Percentiles rank a stretch among this genome's conserved stretches.
These are phyloP conservation scores for Nicator chloris DNA, from an alignment of 2,113 vertebrate species.

Conservation along the genomic window DNA sequence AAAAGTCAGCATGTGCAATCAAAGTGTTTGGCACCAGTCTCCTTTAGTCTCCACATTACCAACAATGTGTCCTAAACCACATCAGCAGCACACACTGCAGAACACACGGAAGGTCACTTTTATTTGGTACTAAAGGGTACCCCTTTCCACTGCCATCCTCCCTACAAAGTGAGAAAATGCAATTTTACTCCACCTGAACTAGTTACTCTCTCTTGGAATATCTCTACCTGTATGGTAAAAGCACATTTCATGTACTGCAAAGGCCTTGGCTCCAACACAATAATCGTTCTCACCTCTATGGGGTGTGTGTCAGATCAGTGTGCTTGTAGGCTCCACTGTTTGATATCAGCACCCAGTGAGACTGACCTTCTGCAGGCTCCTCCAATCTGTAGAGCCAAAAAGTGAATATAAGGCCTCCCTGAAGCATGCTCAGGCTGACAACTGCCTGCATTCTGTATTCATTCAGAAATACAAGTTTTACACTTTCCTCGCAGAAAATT, in stretches of 20 bases:
- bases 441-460: neutral
- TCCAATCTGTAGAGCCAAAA: neutral
- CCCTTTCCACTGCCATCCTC: neutral
- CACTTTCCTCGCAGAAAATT: neutral
- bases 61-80: neutral
- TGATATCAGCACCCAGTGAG: neutral
- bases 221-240: neutral
- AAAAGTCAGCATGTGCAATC: neutral
- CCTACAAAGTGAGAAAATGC: neutral
- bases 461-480: neutral
- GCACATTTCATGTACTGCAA: neutral
- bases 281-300: neutral
- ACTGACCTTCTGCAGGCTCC: neutral
- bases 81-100: neutral
- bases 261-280: neutral
- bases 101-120: neutral
- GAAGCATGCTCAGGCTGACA: neutral
- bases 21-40: neutral
- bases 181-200: neutral
- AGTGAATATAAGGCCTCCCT: neutral
- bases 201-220: neutral
- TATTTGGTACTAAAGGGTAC: neutral
- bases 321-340: neutral
- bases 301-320: neutral
- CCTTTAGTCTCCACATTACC: neutral